Percentiles rank a stretch among this genome's conserved stretches.
Conservation (phyloP, 2,888 invertebrate genomes). For the Stenchaetothrips biformis region DNA sequence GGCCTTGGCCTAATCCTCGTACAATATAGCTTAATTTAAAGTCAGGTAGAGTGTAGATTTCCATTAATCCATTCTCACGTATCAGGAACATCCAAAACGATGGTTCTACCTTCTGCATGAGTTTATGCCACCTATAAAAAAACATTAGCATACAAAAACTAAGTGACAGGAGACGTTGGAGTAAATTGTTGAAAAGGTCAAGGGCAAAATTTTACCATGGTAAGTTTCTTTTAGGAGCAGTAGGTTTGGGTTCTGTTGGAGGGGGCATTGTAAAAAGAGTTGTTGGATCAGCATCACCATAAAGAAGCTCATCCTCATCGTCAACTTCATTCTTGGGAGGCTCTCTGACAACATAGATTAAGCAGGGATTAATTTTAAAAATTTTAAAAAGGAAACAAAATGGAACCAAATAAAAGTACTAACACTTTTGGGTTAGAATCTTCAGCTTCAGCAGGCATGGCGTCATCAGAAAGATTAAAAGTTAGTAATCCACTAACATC, state of each 20-base stretch:
- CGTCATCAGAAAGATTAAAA: conserved; percentile 56
- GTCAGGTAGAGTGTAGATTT: conserved; percentile 88
- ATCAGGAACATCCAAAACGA: conserved; percentile 86
- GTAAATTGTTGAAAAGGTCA: background rate
- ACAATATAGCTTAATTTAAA: conserved; percentile 77
- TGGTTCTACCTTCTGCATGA: conserved; percentile 64
- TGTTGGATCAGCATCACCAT: conserved; percentile 56
- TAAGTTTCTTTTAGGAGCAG: conserved; percentile 8
- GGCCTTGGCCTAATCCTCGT: conserved; percentile 65
- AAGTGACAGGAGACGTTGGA: no score
- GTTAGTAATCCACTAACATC: conserved; percentile 90
- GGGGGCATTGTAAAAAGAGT: background rate
- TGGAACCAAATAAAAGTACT: conserved; percentile 15
- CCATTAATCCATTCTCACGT: conserved; percentile 84
- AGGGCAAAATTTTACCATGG: conserved; percentile 27
- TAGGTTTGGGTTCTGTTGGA: conserved; percentile 31
- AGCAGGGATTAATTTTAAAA: background rate
- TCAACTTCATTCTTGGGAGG: conserved; percentile 53
- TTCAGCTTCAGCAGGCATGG: conserved; percentile 28
- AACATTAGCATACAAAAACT: conserved; percentile 64
- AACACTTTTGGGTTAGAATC: background rate
- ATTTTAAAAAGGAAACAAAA: no score
- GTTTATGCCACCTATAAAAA: conserved; percentile 67
- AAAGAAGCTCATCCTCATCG: conserved; percentile 92
- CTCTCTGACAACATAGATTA: conserved; percentile 42